Percentiles rank a stretch among this genome's conserved stretches.
Evolutionary conservation across 2,888 invertebrate genomes (phyloP).

Genomic region (Acanthococcus lagerstroemiae): DNA sequence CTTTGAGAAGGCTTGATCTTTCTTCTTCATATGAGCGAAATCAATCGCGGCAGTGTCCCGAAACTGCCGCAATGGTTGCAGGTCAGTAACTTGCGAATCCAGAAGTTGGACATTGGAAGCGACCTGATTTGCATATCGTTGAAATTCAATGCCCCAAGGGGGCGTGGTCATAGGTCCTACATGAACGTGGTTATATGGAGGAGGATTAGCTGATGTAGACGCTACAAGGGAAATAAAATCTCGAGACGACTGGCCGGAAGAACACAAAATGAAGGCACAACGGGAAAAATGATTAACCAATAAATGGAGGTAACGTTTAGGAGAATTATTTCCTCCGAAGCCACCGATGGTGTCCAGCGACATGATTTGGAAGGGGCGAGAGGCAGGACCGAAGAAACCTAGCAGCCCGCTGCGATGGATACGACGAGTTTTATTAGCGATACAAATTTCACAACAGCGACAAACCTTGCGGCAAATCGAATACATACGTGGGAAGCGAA

Average conservation of each 20-base stretch:
- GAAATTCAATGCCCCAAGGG: too few species aligned
- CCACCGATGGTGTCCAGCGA: slow-evolving; percentile 39
- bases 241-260: slow-evolving; percentile 36
- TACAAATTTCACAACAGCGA: slow-evolving; percentile 34
- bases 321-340: slow-evolving; percentile 36
- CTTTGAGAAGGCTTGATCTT: too few species aligned
- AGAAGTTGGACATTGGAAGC: too few species aligned
- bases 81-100: too few species aligned
- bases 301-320: slow-evolving; percentile 39
- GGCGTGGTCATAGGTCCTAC: too few species aligned
- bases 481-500: neutral
- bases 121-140: too few species aligned
- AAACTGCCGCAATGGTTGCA: too few species aligned
- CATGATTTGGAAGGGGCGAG: slow-evolving; percentile 37
- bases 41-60: too few species aligned
- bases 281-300: slow-evolving; percentile 37
- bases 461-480: neutral
- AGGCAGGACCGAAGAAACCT: slow-evolving; percentile 38
- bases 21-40: too few species aligned
- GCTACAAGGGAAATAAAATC: slow-evolving; percentile 37
- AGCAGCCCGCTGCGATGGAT: slow-evolving; percentile 35
- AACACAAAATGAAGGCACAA: slow-evolving; percentile 37
- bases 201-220: too few species aligned
- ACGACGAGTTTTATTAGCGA: slow-evolving; percentile 38
- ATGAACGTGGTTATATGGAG: too few species aligned